Conservation (phyloP, 2,888 invertebrate genomes). For the Cremastobaeus sp. region DNA sequence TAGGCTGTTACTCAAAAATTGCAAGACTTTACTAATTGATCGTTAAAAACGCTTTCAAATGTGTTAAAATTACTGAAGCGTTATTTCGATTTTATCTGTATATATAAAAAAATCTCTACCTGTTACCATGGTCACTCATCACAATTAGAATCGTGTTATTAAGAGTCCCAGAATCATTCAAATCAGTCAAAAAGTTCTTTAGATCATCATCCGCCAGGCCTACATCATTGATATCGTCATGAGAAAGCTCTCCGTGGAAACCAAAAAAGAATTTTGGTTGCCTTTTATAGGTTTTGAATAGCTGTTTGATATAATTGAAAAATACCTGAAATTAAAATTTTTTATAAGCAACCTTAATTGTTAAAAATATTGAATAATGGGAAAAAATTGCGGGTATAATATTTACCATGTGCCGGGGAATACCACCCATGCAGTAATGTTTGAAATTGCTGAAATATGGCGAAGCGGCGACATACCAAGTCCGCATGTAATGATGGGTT, state of each 20-base stretch:
- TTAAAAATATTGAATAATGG: too few species aligned
- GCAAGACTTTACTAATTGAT: too few species aligned
- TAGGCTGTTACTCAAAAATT: too few species aligned
- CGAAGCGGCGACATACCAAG: conserved; percentile 86
- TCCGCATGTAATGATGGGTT: conserved; percentile 93
- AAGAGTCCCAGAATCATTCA: conserved; percentile 82
- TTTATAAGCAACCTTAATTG: too few species aligned
- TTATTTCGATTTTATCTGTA: too few species aligned
- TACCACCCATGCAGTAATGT: conserved; percentile 84
- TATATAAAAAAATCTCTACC: too few species aligned
- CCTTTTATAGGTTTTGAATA: conserved; percentile 82
- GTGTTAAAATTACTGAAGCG: too few species aligned
- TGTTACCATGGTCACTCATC: conserved; percentile 96
- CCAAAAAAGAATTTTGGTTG: conserved; percentile 90
- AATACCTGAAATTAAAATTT: conserved; percentile 75
- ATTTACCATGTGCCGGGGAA: conserved; percentile 85
- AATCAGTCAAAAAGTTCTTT: conserved; percentile 82
- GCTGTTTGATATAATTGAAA: conserved; percentile 80
- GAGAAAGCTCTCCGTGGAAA: conserved; percentile 93
- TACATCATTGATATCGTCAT: conserved; percentile 90
- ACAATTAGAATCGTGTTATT: conserved; percentile 90
- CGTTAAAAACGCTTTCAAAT: too few species aligned
- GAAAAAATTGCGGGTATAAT: not conserved
- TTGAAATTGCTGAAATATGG: conserved; percentile 81
- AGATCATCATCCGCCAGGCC: conserved; percentile 88